Base-by-base conservation (phyloP, 2,888 invertebrate species). In the Apocheima hispidaria region DNA sequence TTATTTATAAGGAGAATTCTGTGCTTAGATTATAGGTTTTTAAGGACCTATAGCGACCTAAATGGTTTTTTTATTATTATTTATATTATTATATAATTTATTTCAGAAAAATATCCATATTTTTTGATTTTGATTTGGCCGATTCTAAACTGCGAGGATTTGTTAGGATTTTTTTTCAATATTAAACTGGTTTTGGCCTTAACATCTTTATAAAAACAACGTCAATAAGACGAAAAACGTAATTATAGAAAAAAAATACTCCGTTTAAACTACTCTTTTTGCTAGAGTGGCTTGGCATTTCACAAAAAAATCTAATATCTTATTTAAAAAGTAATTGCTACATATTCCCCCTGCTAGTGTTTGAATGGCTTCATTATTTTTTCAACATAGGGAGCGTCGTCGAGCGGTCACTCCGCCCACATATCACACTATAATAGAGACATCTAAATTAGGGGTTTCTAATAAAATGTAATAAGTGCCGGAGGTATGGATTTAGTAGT, bases 331-430 rank as follows among this genome's bases (percentile, higher is more conserved):
- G 65, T 81, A 83, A 82, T 84, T 77, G 72, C 56, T 69, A 66
- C 48, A 41, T 38, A 26, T 41, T 62, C 66, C 60, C 59, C 63
- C 66, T 65, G 44, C 23, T 21, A 28, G 30, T 61, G 62, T 69
- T 62, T 79, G 81, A 86, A 86, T 75, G 61, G 75, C 82, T 86
- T 83, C 79, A 88, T 89, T 84, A 86, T 81, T 83, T 80, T 86
- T 89, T 87, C 71, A 84, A 60, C 55, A 60, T 38, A 65, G 71
- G 78, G 72, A 71, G 60, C 71, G 67, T 58, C 63, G 59, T 51
- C 67, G 75, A 72, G 71, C 75, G 77, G 63, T 69, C 62, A 74
- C 40, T 65, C 75, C 90, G 81, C 88, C 89, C 79, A 72, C 83
- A 78, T 81, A 86, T 86, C 75, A 66, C 84, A 78, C 63, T 77